phyloP scores from a whole-genome alignment of 2,888 invertebrate species.

The Hypsopygia costalis region DNA sequence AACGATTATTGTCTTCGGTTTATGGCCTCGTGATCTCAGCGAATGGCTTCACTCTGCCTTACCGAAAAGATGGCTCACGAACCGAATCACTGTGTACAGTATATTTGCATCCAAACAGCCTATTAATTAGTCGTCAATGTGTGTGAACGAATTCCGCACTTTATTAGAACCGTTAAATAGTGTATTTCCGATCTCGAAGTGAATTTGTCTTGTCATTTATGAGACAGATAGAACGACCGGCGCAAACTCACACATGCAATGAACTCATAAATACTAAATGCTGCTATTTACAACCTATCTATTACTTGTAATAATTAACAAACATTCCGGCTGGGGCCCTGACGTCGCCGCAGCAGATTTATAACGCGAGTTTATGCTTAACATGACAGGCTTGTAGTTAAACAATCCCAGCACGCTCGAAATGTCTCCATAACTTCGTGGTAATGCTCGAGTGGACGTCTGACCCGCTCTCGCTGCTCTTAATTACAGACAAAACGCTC shows the following conservation, averaged over 20 bases:
- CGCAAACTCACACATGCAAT: slow-evolving; percentile 4
- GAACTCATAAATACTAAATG: slow-evolving; percentile 17
- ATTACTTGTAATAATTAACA: slow-evolving; percentile 36
- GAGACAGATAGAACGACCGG: neutral
- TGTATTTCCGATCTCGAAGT: neutral
- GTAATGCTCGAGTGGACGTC: slow-evolving; percentile 49
- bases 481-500: slow-evolving; percentile 75
- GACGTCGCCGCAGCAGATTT: slow-evolving; percentile 43
- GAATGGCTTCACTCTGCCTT: slow-evolving; percentile 37
- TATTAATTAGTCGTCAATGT: slow-evolving; percentile 38
- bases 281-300: slow-evolving; percentile 29
- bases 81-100: slow-evolving; percentile 29
- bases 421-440: slow-evolving; percentile 64
- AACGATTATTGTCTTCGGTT: slow-evolving; percentile 59
- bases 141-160: slow-evolving; percentile 15
- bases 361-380: slow-evolving; percentile 44
- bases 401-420: slow-evolving; percentile 53
- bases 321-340: slow-evolving; percentile 37
- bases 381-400: slow-evolving; percentile 54
- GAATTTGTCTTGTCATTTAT: neutral
- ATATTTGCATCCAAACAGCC: slow-evolving; percentile 51
- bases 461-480: slow-evolving; percentile 60
- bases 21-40: slow-evolving; percentile 55
- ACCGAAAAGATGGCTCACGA: slow-evolving; percentile 44
- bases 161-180: slow-evolving; percentile 11